A percentile compares a stretch with the other conserved stretches of the same genome.
Conservation (phyloP, 64 coral and sea anemone species). For the Pocillopora damicornis region DNA sequence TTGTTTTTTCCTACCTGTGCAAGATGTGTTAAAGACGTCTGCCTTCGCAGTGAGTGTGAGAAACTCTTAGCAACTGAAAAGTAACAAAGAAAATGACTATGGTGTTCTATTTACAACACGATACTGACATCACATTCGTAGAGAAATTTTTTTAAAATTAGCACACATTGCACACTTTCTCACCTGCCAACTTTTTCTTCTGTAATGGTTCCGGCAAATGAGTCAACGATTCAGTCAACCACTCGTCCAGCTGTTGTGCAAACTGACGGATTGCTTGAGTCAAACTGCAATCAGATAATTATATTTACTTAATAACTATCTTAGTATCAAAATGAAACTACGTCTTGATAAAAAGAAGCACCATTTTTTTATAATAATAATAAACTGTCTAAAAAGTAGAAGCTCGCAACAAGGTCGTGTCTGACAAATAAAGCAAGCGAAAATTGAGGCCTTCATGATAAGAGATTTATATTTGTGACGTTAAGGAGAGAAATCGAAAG, state of each 20-base stretch:
- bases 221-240: constrained; percentile 86
- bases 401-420: background rate
- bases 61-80: constrained; percentile 96
- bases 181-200: constrained; percentile 79
- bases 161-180: background rate
- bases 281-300: constrained; percentile 49
- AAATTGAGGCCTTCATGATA: no score
- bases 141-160: background rate
- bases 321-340: background rate
- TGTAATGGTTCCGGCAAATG: constrained; percentile 86
- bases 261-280: constrained; percentile 99
- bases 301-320: background rate
- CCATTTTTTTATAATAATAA: background rate
- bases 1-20: constrained; percentile 61
- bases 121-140: background rate
- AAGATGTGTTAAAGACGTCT: constrained; percentile 93
- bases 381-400: background rate
- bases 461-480: no score
- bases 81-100: background rate
- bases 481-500: background rate
- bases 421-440: background rate
- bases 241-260: constrained; percentile 84
- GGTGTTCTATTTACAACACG: background rate
- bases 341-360: background rate
- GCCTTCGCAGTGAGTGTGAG: constrained; percentile 88